A percentile compares a stretch with the other conserved stretches of the same genome.
Evolutionary conservation across 2,113 vertebrate genomes (phyloP).

Genomic region (Lates calcarifer): DNA sequence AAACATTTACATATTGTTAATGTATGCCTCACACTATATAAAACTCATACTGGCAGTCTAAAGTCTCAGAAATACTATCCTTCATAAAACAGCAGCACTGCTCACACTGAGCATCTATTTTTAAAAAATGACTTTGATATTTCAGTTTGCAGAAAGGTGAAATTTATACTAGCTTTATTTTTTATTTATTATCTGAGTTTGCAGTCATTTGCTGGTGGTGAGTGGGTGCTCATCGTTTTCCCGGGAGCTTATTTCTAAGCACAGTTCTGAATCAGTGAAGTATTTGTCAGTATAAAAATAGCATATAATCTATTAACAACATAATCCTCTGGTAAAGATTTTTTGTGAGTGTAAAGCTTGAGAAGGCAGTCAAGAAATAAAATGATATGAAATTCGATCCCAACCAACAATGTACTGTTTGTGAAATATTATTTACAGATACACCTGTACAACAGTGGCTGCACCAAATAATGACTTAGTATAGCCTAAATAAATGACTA

Average conservation of each 20-base stretch:
- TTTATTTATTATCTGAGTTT: slow-evolving; percentile 17
- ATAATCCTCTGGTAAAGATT: slow-evolving; percentile 28
- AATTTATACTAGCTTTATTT: slow-evolving; percentile 19
- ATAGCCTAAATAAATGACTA: slow-evolving; percentile 37
- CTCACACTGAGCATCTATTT: slow-evolving; percentile 46
- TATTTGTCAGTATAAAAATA: slow-evolving; percentile 58
- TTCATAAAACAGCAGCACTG: slow-evolving; percentile 64
- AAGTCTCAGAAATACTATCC: slow-evolving; percentile 49
- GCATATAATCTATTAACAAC: slow-evolving; percentile 40
- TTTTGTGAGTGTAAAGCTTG: slow-evolving; percentile 19
- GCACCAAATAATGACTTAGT: slow-evolving; percentile 30
- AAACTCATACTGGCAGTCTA: slow-evolving; percentile 48
- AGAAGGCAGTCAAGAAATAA: slow-evolving; percentile 14
- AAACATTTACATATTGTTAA: slow-evolving; percentile 52
- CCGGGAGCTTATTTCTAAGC: slow-evolving; percentile 18
- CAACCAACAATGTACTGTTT: slow-evolving; percentile 41
- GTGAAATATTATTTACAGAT: slow-evolving; percentile 76
- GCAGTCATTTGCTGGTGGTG: slow-evolving; percentile 36
- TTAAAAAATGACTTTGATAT: neutral
- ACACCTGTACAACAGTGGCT: slow-evolving; percentile 68
- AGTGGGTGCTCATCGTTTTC: slow-evolving; percentile 14
- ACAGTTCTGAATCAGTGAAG: slow-evolving; percentile 32
- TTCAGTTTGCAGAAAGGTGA: slow-evolving; percentile 15
- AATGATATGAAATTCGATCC: slow-evolving; percentile 40
- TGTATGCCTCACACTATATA: slow-evolving; percentile 32